Conservation (phyloP, 2,888 invertebrate genomes). For the Lissonota sp. region DNA sequence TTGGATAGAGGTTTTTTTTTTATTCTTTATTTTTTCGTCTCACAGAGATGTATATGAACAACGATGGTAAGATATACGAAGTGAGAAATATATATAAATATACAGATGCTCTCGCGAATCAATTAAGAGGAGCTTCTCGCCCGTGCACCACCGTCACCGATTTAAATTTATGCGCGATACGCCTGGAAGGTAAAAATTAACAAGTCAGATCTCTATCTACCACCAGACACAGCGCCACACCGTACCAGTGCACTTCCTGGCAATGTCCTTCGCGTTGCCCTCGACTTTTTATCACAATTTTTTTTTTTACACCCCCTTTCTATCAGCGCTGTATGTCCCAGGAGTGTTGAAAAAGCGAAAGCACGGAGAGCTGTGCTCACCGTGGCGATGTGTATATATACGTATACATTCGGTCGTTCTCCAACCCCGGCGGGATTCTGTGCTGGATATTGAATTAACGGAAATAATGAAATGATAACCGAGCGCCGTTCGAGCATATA, state of each 20-base stretch:
- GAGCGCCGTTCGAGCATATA: slow-evolving; percentile 65
- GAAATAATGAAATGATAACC: slow-evolving; percentile 82
- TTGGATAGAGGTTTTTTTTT: neutral
- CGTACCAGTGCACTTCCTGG: slow-evolving; percentile 6
- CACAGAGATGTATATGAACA: slow-evolving; percentile 13
- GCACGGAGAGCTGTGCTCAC: slow-evolving; percentile 25
- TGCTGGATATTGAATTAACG: slow-evolving; percentile 79
- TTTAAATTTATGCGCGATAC: slow-evolving; percentile 79
- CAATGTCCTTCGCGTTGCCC: slow-evolving; percentile 34
- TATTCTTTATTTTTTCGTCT: too few relatives aligned
- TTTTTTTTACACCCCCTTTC: slow-evolving; percentile 31
- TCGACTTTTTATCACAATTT: slow-evolving; percentile 40
- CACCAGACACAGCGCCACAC: slow-evolving; percentile 22
- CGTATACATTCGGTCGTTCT: slow-evolving; percentile 13
- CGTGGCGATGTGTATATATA: slow-evolving; percentile 24
- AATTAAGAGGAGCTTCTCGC: slow-evolving; percentile 75
- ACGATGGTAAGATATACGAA: neutral
- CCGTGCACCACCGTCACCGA: slow-evolving; percentile 61
- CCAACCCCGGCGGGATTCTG: slow-evolving; percentile 23
- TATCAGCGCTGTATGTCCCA: slow-evolving; percentile 39
- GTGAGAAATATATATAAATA: slow-evolving; percentile 9
- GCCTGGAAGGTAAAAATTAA: slow-evolving; percentile 78
- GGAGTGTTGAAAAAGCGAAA: slow-evolving; percentile 29
- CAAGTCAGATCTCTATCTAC: slow-evolving; percentile 80
- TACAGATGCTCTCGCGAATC: slow-evolving; percentile 70